Evolutionary conservation across 2,797 vertebrate genomes (phyloP), one percentile per base, ranked within the genome.

Genomic region (Coranthus polyacanthus): DNA sequence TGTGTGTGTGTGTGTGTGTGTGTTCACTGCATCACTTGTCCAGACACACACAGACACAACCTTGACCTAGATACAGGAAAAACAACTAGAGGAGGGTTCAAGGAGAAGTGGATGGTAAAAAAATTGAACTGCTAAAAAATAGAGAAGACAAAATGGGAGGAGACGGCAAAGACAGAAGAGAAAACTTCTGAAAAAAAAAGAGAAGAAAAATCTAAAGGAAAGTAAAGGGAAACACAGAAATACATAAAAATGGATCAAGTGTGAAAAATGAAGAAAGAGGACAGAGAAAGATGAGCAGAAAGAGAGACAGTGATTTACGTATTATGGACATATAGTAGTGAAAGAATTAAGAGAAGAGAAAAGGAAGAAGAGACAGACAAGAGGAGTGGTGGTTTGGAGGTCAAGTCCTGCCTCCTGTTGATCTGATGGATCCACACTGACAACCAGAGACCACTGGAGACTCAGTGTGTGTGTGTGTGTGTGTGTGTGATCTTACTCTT

Each of bases 371-470:
- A 3, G 24, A 26, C 6, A 6, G 47, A 50, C 39, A 3, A 3
- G 34, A 53, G 34, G 15, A 38, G 53, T 52, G 66, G 34, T 77
- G 42, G 56, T 64, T 51, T 83, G 50, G 84, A 84, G 83, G 81
- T 89, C 78, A 72, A 13, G 1, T 54, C 66, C 66, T 78, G 78
- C 69, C 71, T 76, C 72, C 82, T 79, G 82, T 52, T 68, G 81
- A 52, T 78, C 65, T 89, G 88, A 89, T 78, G 65, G 75, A 89
- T 88, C 73, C 85, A 78, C 72, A 57, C 65, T 84, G 88, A 89
- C 88, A 86, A 70, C 47, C 81, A 68, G 13, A 75, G 71, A 69
- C 85, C 71, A 56, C 81, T 58, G 55, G 75, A 83, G 79, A 81
- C 57, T 1, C 0, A 5, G 64, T 56, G 66, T 56, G 51, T 64